Evolutionary conservation across 2,888 invertebrate genomes (phyloP).

Genomic region (Hydrotaea cyrtoneurina): DNA sequence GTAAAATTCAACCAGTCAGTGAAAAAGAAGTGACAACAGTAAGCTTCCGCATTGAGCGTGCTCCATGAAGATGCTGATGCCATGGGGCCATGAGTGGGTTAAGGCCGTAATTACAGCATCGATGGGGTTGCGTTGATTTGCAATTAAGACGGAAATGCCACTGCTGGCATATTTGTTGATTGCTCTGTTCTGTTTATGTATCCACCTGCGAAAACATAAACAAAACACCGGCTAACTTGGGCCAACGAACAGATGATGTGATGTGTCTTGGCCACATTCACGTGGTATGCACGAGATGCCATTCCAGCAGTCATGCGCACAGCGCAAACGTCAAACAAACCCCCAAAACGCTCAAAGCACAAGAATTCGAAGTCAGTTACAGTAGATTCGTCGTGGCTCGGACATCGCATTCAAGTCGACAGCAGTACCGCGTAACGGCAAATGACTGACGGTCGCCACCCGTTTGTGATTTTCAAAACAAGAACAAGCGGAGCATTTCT

Average conservation of each 20-base stretch:
- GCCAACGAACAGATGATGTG: background rate
- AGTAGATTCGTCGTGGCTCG: conserved; percentile 25
- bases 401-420: conserved; percentile 26
- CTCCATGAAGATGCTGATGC: no score
- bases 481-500: background rate
- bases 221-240: conserved; percentile 20
- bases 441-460: background rate
- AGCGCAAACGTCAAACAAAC: conserved; percentile 12
- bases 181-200: background rate
- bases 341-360: background rate
- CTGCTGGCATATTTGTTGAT: conserved; percentile 18
- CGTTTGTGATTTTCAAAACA: conserved; percentile 13
- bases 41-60: no score
- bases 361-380: conserved; percentile 23
- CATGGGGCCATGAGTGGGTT: background rate
- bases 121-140: background rate
- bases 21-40: no score
- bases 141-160: background rate
- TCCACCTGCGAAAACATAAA: conserved; percentile 18
- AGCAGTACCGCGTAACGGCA: conserved; percentile 18
- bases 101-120: background rate
- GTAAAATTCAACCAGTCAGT: no score
- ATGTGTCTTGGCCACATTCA: conserved; percentile 41
- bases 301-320: conserved; percentile 38
- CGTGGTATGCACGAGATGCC: conserved; percentile 51